phyloP scores from a whole-genome alignment of 2,113 vertebrate genomes.

The Salvelinus alpinus region DNA sequence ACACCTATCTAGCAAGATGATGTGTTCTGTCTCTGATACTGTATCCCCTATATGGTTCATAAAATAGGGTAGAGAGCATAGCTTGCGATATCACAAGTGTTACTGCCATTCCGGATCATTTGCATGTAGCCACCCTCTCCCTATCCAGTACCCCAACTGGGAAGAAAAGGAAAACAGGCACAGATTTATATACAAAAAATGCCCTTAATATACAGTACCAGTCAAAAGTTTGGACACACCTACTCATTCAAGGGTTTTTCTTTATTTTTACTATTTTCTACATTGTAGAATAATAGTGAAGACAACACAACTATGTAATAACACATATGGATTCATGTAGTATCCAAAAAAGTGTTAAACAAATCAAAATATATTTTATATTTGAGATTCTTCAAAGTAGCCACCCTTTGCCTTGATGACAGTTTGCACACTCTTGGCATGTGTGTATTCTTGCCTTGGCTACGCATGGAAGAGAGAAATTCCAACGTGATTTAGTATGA shows the following conservation, averaged over 20 bases:
- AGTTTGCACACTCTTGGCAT: not conserved
- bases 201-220: not conserved
- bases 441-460: constrained; percentile 66
- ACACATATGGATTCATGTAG: no score
- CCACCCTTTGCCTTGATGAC: no score
- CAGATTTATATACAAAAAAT: not conserved
- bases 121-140: constrained; percentile 77
- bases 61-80: constrained; percentile 75
- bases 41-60: constrained; percentile 39
- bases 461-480: constrained; percentile 28
- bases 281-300: no score
- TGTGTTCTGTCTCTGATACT: not conserved
- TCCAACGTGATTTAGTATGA: not conserved
- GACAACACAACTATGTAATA: no score
- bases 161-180: not conserved
- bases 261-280: no score
- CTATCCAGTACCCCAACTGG: constrained; percentile 75
- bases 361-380: no score
- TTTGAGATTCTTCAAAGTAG: no score
- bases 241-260: no score
- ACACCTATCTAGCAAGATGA: not conserved
- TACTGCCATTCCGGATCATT: constrained; percentile 65
- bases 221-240: no score
- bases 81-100: constrained; percentile 74
- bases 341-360: no score